Conservation (phyloP, 2,113 vertebrate species). For the Rhodinocichla rosea region DNA sequence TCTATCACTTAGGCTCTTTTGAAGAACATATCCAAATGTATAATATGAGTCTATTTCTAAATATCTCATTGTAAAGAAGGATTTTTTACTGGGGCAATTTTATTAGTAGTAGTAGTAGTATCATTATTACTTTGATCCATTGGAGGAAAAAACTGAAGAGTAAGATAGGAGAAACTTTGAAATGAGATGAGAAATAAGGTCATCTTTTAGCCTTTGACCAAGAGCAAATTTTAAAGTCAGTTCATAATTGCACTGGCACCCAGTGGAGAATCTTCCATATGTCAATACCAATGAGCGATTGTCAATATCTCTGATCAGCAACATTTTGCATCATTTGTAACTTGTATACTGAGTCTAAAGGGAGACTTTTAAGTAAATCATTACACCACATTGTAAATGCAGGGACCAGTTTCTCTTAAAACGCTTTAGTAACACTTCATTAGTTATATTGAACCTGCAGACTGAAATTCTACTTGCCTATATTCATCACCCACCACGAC, state of each 20-base stretch:
- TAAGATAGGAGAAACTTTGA: neutral
- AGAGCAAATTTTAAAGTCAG: slow-evolving; percentile 43
- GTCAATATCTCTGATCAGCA: slow-evolving; percentile 66
- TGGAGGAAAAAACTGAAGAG: neutral
- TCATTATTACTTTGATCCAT: neutral
- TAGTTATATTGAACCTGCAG: slow-evolving; percentile 68
- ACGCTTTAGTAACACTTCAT: slow-evolving; percentile 65
- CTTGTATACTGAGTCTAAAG: slow-evolving; percentile 44
- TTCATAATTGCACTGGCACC: slow-evolving; percentile 53
- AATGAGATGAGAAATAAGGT: neutral
- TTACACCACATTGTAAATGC: slow-evolving; percentile 66
- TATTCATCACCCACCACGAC: slow-evolving; percentile 46
- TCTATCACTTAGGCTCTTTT: neutral
- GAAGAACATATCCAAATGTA: neutral
- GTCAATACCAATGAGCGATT: slow-evolving; percentile 67
- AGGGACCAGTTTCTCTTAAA: slow-evolving; percentile 56
- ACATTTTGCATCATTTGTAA: slow-evolving; percentile 70
- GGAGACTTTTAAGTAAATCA: slow-evolving; percentile 63
- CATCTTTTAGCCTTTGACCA: neutral
- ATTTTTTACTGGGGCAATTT: neutral
- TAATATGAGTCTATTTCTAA: neutral
- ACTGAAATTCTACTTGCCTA: slow-evolving; percentile 20
- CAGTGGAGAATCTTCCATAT: neutral
- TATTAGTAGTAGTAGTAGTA: too few relatives aligned
- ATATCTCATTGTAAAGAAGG: neutral